These are phyloP conservation scores for Drosophila ercepeae DNA, from an alignment of 1,140 invertebrate species.

Conservation along the genomic window DNA sequence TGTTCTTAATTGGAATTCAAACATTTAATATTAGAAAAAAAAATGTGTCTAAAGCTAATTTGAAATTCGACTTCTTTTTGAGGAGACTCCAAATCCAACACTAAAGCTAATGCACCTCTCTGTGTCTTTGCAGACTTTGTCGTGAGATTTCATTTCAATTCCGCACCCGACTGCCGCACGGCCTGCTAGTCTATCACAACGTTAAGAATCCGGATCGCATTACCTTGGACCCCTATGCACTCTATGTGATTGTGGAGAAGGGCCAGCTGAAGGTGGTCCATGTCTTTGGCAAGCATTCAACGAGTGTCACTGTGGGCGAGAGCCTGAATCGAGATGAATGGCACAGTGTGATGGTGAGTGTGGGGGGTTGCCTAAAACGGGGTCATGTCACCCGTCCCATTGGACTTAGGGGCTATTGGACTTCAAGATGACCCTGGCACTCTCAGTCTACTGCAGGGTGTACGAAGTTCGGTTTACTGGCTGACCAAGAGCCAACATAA, in stretches of 20 bases:
- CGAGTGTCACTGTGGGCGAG: slow-evolving; percentile 93
- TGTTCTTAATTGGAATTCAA: background rate
- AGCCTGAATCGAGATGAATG: slow-evolving; percentile 94
- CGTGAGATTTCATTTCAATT: slow-evolving; percentile 95
- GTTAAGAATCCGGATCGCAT: slow-evolving; percentile 92
- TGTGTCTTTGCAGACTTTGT: slow-evolving; percentile 87
- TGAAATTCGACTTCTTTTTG: background rate
- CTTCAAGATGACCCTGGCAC: background rate
- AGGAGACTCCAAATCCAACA: background rate
- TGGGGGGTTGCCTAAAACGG: slow-evolving; percentile 16
- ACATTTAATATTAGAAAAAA: too few species aligned
- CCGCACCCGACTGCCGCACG: slow-evolving; percentile 93
- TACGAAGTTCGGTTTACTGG: slow-evolving; percentile 13
- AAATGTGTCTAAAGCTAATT: background rate
- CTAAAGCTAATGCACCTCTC: slow-evolving; percentile 19
- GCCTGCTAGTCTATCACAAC: slow-evolving; percentile 94
- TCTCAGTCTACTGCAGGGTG: slow-evolving; percentile 12
- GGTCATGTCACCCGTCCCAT: slow-evolving; percentile 22
- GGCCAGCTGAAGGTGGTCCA: slow-evolving; percentile 95
- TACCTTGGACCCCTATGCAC: slow-evolving; percentile 91
- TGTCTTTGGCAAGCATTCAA: slow-evolving; percentile 93
- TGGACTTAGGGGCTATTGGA: slow-evolving; percentile 10
- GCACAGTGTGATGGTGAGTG: slow-evolving; percentile 91
- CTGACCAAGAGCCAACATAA: slow-evolving; percentile 46
- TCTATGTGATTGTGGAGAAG: slow-evolving; percentile 95